These are phyloP conservation scores for Ochlodes sylvanus DNA, from an alignment of 2,888 invertebrate species.

Conservation along the genomic window DNA sequence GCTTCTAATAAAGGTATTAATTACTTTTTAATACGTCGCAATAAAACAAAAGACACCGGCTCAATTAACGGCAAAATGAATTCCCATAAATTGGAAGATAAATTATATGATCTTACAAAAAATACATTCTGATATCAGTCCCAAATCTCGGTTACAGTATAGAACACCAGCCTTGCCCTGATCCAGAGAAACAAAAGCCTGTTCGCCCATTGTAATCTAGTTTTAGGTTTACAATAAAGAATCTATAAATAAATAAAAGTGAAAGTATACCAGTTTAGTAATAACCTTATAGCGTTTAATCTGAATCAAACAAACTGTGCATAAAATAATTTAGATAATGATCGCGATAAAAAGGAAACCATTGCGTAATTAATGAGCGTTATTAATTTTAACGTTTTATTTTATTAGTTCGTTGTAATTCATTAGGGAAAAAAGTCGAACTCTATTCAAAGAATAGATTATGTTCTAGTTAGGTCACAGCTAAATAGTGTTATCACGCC, in stretches of 20 bases:
- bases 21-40: too few relatives aligned
- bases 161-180: conserved; percentile 21
- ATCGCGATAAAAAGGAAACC: conserved; percentile 17
- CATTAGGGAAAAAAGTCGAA: conserved; percentile 21
- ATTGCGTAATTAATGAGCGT: conserved; percentile 13
- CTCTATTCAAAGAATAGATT: conserved; percentile 18
- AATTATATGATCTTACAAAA: too few relatives aligned
- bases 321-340: conserved; percentile 23
- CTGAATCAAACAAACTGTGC: neutral
- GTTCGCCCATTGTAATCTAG: too few relatives aligned
- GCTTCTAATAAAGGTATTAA: too few relatives aligned
- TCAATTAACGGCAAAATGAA: too few relatives aligned
- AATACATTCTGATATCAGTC: too few relatives aligned
- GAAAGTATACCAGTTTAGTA: neutral
- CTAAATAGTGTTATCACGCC: neutral
- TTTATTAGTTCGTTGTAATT: conserved; percentile 36
- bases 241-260: too few relatives aligned
- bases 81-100: too few relatives aligned
- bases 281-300: neutral
- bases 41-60: too few relatives aligned
- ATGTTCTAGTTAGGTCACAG: conserved; percentile 4
- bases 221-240: too few relatives aligned
- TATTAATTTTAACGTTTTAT: conserved; percentile 18
- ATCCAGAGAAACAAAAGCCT: conserved; percentile 24
- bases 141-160: neutral